These are phyloP conservation scores for Drosophila gaucha DNA, from an alignment of 2,888 invertebrate genomes.

Conservation along the genomic window DNA sequence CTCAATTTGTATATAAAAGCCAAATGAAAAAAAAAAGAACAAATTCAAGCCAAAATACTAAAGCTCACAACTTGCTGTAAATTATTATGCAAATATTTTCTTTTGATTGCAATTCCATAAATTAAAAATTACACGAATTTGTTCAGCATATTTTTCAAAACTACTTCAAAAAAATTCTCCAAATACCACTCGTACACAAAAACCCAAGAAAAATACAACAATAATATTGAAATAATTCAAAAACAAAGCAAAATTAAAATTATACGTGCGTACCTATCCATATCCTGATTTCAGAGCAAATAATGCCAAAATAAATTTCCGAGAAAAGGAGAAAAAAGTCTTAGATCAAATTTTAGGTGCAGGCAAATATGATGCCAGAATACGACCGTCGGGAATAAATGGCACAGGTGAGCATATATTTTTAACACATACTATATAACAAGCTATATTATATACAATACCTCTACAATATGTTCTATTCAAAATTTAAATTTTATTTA, in stretches of 20 bases:
- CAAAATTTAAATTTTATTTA: conserved; percentile 9
- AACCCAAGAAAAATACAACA: conserved; percentile 7
- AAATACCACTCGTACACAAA: conserved; percentile 21
- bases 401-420: conserved; percentile 91
- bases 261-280: conserved; percentile 84
- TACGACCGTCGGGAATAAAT: conserved; percentile 96
- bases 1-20: conserved; percentile 62
- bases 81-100: conserved; percentile 61
- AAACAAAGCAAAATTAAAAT: conserved; percentile 56
- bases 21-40: conserved; percentile 19
- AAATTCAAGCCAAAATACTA: conserved; percentile 1
- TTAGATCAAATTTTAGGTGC: conserved; percentile 96
- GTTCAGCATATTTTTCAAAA: conserved; percentile 59
- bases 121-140: conserved; percentile 17
- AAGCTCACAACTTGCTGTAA: conserved; percentile 56
- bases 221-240: conserved; percentile 20
- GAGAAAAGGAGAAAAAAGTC: conserved; percentile 97
- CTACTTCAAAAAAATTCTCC: conserved; percentile 44
- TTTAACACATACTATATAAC: not conserved
- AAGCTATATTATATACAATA: not conserved
- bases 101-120: conserved; percentile 45
- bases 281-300: conserved; percentile 88
- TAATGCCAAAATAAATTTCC: conserved; percentile 94
- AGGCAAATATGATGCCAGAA: conserved; percentile 95
- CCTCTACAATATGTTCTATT: conserved; percentile 12